phyloP scores from a whole-genome alignment of 2,113 vertebrate species.

The Telmatochromis brachygnathus region DNA sequence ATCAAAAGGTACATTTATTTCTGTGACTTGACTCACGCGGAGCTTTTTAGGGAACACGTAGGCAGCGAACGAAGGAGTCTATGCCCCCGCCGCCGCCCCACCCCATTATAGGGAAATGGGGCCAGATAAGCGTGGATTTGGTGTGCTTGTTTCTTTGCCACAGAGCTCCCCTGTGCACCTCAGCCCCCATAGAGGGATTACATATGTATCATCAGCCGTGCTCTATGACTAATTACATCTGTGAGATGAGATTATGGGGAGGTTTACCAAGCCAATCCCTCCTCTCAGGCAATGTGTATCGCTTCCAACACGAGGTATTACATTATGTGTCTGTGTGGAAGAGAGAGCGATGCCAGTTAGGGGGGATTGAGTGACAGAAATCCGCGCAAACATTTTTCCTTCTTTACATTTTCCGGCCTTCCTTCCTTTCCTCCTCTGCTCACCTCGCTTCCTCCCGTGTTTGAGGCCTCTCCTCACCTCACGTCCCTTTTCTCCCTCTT shows the following conservation, averaged over 20 bases:
- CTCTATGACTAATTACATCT: constrained; percentile 76
- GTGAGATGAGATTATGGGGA: constrained; percentile 73
- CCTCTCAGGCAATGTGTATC: constrained; percentile 64
- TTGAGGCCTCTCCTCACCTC: neutral
- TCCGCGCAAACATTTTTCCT: neutral
- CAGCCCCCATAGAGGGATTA: constrained; percentile 68
- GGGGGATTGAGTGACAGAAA: constrained; percentile 38
- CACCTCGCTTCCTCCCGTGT: neutral
- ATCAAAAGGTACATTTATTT: constrained; percentile 43
- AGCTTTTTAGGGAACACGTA: constrained; percentile 51
- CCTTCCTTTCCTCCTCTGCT: neutral
- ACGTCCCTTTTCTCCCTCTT: neutral
- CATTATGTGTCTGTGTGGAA: constrained; percentile 36
- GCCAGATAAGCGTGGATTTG: constrained; percentile 57
- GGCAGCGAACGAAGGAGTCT: constrained; percentile 20
- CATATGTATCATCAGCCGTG: constrained; percentile 71
- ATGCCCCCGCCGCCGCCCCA: neutral
- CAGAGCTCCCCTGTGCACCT: constrained; percentile 51
- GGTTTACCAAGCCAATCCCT: constrained; percentile 67
- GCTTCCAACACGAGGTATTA: constrained; percentile 60
- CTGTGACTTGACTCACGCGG: constrained; percentile 42
- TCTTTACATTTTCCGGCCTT: neutral
- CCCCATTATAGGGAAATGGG: constrained; percentile 25
- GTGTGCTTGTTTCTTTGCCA: constrained; percentile 53
- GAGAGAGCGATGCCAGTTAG: constrained; percentile 37